Percentiles rank a stretch among this genome's conserved stretches.
Conservation (phyloP, 2,113 vertebrate genomes). For the Anthoscopus minutus region DNA sequence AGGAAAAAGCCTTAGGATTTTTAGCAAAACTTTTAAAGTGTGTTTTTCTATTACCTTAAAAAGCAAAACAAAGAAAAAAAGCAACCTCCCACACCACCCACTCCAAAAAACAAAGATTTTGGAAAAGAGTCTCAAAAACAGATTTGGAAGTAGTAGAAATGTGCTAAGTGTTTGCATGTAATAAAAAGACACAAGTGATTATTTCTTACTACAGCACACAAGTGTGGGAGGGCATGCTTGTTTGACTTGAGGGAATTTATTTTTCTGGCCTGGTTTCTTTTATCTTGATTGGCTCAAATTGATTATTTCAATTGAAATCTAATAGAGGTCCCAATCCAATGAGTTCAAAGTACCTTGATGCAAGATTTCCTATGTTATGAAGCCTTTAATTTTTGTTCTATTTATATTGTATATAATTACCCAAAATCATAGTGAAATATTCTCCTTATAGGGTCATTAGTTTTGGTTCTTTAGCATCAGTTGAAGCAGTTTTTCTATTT, state of each 20-base stretch:
- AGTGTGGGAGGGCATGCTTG: background rate
- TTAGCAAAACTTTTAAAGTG: background rate
- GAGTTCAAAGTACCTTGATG: background rate
- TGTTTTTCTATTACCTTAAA: background rate
- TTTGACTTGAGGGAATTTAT: background rate
- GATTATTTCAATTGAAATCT: background rate
- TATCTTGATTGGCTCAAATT: background rate
- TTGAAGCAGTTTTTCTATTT: background rate
- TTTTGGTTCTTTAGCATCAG: background rate
- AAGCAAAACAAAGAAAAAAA: background rate
- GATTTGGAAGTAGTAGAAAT: background rate
- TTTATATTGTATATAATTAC: background rate
- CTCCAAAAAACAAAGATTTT: background rate
- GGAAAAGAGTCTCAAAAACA: background rate
- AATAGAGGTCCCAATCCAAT: background rate
- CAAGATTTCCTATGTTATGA: background rate
- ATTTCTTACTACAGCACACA: background rate
- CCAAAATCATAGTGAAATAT: background rate
- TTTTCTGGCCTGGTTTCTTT: background rate
- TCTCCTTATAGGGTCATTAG: background rate
- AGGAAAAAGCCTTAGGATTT: background rate
- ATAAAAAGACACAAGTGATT: background rate
- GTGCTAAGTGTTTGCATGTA: background rate
- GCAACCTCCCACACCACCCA: no score
- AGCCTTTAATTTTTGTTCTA: background rate